Percentiles rank a stretch among this genome's conserved stretches.
phyloP scores from a whole-genome alignment of 2,888 invertebrate species.

The Agrilus mali region DNA sequence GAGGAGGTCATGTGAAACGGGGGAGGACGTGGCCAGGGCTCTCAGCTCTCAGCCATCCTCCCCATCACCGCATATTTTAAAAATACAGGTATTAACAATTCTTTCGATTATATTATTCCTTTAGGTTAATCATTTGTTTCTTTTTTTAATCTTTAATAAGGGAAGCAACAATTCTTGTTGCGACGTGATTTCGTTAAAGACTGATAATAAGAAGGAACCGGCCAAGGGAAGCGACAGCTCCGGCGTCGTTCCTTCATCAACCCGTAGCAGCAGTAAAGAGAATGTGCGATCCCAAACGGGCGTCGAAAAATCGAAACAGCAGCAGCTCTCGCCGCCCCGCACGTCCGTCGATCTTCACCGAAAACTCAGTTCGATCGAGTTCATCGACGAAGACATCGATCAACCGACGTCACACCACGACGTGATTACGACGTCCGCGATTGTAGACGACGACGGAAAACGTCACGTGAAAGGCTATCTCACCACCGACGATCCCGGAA shows the following conservation, averaged over 20 bases:
- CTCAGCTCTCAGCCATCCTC: constrained; percentile 43
- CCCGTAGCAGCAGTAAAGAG: too few relatives aligned
- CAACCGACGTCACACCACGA: constrained; percentile 43
- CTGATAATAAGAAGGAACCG: too few relatives aligned
- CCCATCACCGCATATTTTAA: constrained; percentile 46
- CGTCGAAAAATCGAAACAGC: not conserved
- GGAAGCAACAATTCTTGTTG: too few relatives aligned
- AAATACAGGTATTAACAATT: too few relatives aligned
- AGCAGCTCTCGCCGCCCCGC: constrained; percentile 28
- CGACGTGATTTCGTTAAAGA: too few relatives aligned
- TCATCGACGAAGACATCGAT: constrained; percentile 55
- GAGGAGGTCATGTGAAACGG: constrained; percentile 31
- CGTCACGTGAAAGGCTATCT: constrained; percentile 23
- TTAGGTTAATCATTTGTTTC: too few relatives aligned
- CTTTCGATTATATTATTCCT: too few relatives aligned
- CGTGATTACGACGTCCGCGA: constrained; percentile 31
- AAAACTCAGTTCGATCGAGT: constrained; percentile 38
- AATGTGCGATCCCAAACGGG: too few relatives aligned
- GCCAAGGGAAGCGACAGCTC: too few relatives aligned
- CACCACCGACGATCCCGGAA: constrained; percentile 33
- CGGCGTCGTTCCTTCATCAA: too few relatives aligned
- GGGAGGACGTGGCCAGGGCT: constrained; percentile 44
- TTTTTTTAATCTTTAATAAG: too few relatives aligned
- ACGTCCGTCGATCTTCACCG: constrained; percentile 10
- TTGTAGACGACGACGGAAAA: constrained; percentile 40